Base-by-base conservation (phyloP, 1,140 invertebrate species). In the Conus betulinus region DNA sequence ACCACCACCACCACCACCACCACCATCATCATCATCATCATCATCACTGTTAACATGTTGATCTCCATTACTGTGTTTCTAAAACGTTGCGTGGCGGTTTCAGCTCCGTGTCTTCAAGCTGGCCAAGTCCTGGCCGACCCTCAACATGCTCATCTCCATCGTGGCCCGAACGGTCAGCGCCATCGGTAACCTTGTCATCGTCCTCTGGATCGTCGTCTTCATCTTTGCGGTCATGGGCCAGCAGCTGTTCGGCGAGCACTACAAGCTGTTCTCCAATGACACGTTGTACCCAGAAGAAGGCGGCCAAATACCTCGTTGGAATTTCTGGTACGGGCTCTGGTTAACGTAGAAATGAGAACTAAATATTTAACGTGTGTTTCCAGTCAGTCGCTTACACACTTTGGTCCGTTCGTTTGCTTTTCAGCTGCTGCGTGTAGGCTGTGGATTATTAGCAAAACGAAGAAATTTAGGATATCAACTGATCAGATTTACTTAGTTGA, bases 171-270 rank as follows among this genome's bases (percentile, higher is more conserved):
- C 99, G 57, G 97, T 99, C 96, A 98, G 98, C 94, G 98, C 99
- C 93, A 97, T 99, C 96, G 99, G 98, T 96, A 99, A 99, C 96
- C 96, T 99, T 95, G 99, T 98, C 91, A 98, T 99, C 96, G 98
- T 99, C 92, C 97, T 99, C 94, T 98, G 97, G 95, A 99, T 99
- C 96, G 99, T 99, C 95, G 99, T 99, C 96, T 99, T 99, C 96
- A 99, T 99, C 95, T 99, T 99, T 96, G 98, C 98, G 95, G 98
- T 99, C 90, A 98, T 99, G 98, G 98, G 98, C 91, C 99, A 99
- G 98, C 98, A 99, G 96, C 97, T 99, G 91, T 99, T 99, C 96
- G 98, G 98, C 92, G 98, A 98, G 95, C 97, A 98, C 94, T 99
- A 99, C 94, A 96, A 74, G 13, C 53, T 87, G 57, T 89, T 91